phyloP scores from a whole-genome alignment of 2,797 vertebrate genomes.

The Betta splendens region DNA sequence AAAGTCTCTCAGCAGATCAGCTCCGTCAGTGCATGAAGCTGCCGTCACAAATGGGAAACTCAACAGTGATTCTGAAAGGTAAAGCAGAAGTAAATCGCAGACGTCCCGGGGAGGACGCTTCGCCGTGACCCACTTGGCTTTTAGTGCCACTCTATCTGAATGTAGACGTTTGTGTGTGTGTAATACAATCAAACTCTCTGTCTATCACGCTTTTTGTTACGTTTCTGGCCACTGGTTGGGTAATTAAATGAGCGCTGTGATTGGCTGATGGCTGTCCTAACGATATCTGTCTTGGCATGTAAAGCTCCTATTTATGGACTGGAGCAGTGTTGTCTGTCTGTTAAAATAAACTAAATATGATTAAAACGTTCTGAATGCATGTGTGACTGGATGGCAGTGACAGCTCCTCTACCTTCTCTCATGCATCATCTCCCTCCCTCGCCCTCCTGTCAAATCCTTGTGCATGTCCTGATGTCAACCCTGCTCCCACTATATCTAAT shows the following conservation, averaged over 20 bases:
- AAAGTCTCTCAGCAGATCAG: too few relatives aligned
- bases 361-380: constrained; percentile 69
- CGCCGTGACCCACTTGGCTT: too few relatives aligned
- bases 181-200: constrained; percentile 15
- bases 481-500: constrained; percentile 51
- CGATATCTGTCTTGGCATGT: constrained; percentile 63
- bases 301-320: constrained; percentile 58
- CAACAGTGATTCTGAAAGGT: too few relatives aligned
- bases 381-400: constrained; percentile 65
- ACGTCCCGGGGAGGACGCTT: too few relatives aligned
- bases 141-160: too few relatives aligned
- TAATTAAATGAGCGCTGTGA: constrained; percentile 43
- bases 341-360: constrained; percentile 60
- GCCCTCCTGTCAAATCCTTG: constrained; percentile 45
- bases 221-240: constrained; percentile 52
- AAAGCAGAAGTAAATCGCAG: too few relatives aligned
- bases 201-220: constrained; percentile 48
- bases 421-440: constrained; percentile 44
- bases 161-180: constrained; percentile 11
- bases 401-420: constrained; percentile 62
- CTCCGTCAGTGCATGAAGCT: too few relatives aligned
- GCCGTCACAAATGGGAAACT: too few relatives aligned
- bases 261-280: constrained; percentile 49
- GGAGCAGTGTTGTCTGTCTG: constrained; percentile 63
- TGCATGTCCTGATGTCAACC: constrained; percentile 74